Base-by-base conservation (phyloP, 2,797 vertebrate genomes). In the Diglossa cyanea region DNA sequence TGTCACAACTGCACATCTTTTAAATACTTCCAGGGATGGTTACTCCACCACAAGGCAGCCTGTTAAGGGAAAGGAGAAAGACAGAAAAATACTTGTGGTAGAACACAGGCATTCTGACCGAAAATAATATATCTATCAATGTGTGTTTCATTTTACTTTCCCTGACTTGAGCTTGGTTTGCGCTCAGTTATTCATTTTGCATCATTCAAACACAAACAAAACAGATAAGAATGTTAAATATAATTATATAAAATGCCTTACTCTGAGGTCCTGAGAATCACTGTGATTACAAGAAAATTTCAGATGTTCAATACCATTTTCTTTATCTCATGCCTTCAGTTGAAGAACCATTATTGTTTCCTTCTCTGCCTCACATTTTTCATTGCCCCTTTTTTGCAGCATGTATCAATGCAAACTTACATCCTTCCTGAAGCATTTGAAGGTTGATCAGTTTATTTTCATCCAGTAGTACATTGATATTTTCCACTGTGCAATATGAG, bases 401-500 rank as follows among this genome's bases (percentile, higher is more conserved):
- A 66, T 19, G 3, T 51, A 78, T 58, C 61, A 84, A 14, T 61
- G 28, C 39, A 88, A 95, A 40, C 25, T 58, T 75, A 84, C 33
- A 91, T 81, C 57, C 61, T 86, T 94, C 55, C 75, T 50, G 50
- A 92, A 76, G 24, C 40, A 40, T 91, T 73, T 94, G 90, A 93
- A 94, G 60, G 53, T 91, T 88, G 51, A 15, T 89, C 39, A 53
- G 58, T 96, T 94, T 93, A 89, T 87, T 93, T 84, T 96, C 17
- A 51, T 17, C 50, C 66, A 96, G 71, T 11, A 92, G 74, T 88
- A 55, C 40, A 86, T 77, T 91, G 71, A 89, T 94, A 87, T 31
- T 91, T 96, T 94, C 78, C 83, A 86, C 58, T 68, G 55, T 76
- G 84, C 45, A 95, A 96, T 96, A 91, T 68, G 63, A 96, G 44